These are phyloP conservation scores for Brachyrhaphis roseni DNA, from an alignment of 2,797 vertebrate species.

Conservation along the genomic window DNA sequence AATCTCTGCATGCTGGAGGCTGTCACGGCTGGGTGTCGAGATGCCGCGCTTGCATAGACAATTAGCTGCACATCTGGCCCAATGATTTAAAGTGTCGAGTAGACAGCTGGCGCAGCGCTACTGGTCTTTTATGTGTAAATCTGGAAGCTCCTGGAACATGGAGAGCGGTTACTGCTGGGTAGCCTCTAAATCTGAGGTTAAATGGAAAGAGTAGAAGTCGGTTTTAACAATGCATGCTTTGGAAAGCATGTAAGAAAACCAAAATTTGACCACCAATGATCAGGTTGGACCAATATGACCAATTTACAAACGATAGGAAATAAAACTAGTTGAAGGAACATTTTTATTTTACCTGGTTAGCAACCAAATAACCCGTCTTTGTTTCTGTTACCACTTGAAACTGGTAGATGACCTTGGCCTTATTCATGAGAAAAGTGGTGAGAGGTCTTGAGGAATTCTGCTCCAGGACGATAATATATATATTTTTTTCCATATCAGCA, in stretches of 20 bases:
- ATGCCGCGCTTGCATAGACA: slow-evolving; percentile 53
- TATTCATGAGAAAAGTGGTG: not conserved
- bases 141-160: slow-evolving; percentile 38
- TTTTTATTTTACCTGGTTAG: not conserved
- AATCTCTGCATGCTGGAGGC: slow-evolving; percentile 54
- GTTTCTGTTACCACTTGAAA: not conserved
- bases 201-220: slow-evolving; percentile 39
- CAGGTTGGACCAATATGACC: not conserved
- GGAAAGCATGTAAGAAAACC: not conserved
- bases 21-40: slow-evolving; percentile 37
- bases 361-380: not conserved
- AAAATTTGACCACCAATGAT: not conserved
- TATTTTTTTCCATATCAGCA: not conserved
- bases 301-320: not conserved
- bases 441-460: not conserved
- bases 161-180: slow-evolving; percentile 18
- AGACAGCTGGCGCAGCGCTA: slow-evolving; percentile 51
- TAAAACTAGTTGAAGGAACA: not conserved
- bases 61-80: slow-evolving; percentile 72
- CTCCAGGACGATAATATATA: not conserved
- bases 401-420: not conserved
- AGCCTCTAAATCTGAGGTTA: slow-evolving; percentile 33
- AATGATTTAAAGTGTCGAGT: slow-evolving; percentile 51
- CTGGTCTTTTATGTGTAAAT: slow-evolving; percentile 56
- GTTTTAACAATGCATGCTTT: not conserved